Evolutionary conservation across 2,888 invertebrate species (phyloP).

Genomic region (Apotomis capreana): DNA sequence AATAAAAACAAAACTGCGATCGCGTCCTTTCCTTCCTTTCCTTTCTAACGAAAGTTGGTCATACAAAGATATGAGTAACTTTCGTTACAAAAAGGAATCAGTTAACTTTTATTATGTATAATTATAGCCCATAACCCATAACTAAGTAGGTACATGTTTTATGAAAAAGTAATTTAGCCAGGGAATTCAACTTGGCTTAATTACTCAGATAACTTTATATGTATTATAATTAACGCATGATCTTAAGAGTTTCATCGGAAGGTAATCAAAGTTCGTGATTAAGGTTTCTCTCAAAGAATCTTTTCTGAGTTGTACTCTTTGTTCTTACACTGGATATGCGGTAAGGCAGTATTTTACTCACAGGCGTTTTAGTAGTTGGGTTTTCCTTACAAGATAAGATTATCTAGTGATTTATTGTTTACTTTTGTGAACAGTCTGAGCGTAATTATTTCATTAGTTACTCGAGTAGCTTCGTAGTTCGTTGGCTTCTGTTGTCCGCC

Average conservation of each 20-base stretch:
- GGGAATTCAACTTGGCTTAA: neutral
- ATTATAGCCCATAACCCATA: too few species aligned
- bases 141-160: too few species aligned
- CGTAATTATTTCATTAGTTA: conserved; percentile 22
- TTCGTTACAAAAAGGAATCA: too few species aligned
- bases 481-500: neutral
- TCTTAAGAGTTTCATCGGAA: neutral
- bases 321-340: neutral
- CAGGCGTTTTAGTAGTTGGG: neutral
- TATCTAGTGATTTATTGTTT: conserved; percentile 30
- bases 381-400: conserved; percentile 22
- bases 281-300: neutral
- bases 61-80: too few species aligned
- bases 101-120: too few species aligned
- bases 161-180: neutral
- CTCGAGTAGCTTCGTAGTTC: neutral
- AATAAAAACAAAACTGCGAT: too few species aligned
- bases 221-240: conserved; percentile 1
- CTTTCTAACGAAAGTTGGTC: too few species aligned
- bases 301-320: neutral
- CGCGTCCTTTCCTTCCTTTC: too few species aligned
- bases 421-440: conserved; percentile 12
- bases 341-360: neutral
- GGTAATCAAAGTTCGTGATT: conserved; percentile 12
- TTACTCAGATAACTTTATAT: conserved; percentile 16